Evolutionary conservation across 2,113 vertebrate species (phyloP).

Genomic region (Sebastes schlegelii): DNA sequence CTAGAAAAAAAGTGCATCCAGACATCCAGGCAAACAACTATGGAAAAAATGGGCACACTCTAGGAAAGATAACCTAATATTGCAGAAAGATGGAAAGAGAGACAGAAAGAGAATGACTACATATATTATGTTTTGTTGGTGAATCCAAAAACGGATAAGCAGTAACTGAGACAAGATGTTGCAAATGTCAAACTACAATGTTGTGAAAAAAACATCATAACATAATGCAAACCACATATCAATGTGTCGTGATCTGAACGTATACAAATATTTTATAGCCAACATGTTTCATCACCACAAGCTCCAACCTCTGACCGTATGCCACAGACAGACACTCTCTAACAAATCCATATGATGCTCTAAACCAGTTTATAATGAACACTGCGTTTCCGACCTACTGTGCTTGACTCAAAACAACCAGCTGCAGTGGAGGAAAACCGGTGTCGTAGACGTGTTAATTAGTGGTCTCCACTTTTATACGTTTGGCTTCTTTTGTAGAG

Average conservation of each 20-base stretch:
- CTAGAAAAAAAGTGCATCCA: not conserved
- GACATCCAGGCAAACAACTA: not conserved
- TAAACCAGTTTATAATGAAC: constrained; percentile 4
- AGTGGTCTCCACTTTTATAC: constrained; percentile 66
- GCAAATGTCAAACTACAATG: constrained; percentile 42
- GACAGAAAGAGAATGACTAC: constrained; percentile 9
- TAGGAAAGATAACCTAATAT: not conserved
- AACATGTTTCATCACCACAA: constrained; percentile 21
- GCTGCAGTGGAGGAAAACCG: constrained; percentile 50
- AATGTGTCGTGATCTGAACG: not conserved
- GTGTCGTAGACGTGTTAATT: constrained; percentile 69
- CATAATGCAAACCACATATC: constrained; percentile 43
- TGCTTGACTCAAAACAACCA: constrained; percentile 47
- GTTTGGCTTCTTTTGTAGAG: constrained; percentile 72
- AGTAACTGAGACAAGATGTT: constrained; percentile 53
- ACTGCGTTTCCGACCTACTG: not conserved
- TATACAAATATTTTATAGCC: constrained; percentile 18
- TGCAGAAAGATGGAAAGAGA: constrained; percentile 1
- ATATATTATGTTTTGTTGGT: constrained; percentile 18
- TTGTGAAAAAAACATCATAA: constrained; percentile 38
- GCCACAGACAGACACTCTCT: constrained; percentile 13
- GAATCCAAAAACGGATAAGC: constrained; percentile 18
- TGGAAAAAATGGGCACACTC: not conserved
- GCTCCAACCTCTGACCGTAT: constrained; percentile 3
- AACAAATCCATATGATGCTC: constrained; percentile 5